A percentile compares a stretch with the other conserved stretches of the same genome.
Conservation (phyloP, 2,113 vertebrate genomes). For the Silurus asotus region DNA sequence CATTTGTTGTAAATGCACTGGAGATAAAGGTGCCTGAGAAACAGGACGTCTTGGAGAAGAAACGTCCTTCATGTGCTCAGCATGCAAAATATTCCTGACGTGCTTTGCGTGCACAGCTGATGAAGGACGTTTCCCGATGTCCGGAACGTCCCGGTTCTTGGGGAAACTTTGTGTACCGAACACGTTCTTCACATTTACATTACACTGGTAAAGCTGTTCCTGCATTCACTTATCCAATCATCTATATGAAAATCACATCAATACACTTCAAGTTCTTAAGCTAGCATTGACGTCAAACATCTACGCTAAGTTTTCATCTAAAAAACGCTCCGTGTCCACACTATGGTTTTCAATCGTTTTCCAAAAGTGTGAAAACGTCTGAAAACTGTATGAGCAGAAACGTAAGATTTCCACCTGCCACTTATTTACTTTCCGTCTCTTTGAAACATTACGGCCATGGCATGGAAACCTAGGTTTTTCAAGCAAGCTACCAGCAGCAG, state of each 20-base stretch:
- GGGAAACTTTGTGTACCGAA: neutral
- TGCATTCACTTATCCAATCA: neutral
- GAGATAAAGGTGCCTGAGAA: neutral
- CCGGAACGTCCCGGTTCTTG: neutral
- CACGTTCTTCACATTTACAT: neutral
- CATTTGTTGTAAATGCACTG: neutral
- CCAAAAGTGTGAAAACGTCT: too few species aligned
- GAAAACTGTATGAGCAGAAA: too few species aligned
- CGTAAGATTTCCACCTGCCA: too few species aligned
- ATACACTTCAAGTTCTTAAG: neutral
- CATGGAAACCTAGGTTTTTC: too few species aligned
- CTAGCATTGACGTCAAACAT: neutral
- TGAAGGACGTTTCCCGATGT: neutral
- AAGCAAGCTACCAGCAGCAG: too few species aligned
- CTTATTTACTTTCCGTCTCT: too few species aligned
- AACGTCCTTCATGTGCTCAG: neutral
- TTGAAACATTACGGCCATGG: too few species aligned
- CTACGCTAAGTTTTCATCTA: too few species aligned
- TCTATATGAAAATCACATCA: neutral
- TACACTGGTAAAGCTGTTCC: neutral
- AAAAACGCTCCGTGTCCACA: too few species aligned
- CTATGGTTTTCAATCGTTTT: too few species aligned
- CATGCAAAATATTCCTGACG: neutral
- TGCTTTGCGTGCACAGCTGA: neutral
- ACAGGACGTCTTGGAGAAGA: neutral